These are phyloP conservation scores for Platycercus adscitus DNA, from an alignment of 2,113 vertebrate species.

Conservation along the genomic window DNA sequence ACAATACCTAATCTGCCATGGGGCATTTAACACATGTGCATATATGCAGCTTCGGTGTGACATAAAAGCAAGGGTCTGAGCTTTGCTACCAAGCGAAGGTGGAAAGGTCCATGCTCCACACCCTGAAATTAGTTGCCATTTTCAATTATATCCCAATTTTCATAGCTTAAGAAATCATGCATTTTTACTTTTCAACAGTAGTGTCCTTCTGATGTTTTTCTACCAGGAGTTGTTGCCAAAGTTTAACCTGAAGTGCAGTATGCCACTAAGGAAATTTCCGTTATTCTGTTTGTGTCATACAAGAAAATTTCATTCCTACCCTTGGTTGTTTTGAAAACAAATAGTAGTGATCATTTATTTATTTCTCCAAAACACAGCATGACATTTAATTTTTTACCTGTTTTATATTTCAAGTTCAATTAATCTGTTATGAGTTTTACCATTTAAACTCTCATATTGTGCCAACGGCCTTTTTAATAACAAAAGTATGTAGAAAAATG, in stretches of 20 bases:
- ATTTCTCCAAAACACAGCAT: neutral
- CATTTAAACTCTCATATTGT: neutral
- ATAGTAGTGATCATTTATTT: neutral
- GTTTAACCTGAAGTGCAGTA: neutral
- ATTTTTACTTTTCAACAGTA: neutral
- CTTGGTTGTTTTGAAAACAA: neutral
- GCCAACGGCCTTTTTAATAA: neutral
- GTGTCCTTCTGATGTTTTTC: neutral
- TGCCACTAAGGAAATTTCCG: neutral
- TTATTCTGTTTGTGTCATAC: neutral
- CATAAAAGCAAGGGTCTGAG: neutral
- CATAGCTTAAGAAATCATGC: neutral
- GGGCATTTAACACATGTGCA: neutral
- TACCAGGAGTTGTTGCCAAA: neutral
- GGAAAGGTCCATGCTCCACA: too few relatives aligned
- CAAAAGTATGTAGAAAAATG: neutral
- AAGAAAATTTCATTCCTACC: neutral
- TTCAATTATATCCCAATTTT: neutral
- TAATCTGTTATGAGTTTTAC: neutral
- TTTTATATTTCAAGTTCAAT: neutral
- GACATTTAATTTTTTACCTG: neutral
- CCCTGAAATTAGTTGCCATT: neutral
- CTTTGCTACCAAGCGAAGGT: neutral
- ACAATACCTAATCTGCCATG: too few relatives aligned
- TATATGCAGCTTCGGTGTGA: neutral